Conservation (phyloP, 1,140 invertebrate genomes). For the Steinernema feltiae region DNA sequence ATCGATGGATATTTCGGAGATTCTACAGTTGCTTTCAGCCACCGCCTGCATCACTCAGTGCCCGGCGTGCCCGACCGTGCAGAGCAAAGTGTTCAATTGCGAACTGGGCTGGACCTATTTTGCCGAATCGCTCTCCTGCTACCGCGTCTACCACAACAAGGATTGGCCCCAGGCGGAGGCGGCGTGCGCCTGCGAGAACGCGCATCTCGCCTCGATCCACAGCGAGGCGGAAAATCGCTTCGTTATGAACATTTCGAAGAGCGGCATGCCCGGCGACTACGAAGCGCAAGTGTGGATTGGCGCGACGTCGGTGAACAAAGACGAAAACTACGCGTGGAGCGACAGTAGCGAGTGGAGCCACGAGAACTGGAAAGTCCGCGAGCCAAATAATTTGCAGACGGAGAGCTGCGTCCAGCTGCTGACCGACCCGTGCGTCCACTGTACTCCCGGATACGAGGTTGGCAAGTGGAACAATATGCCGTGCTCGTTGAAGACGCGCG, state of each 20-base stretch:
- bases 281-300: constrained; percentile 18
- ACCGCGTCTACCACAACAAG: not conserved
- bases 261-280: not conserved
- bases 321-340: constrained; percentile 9
- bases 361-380: no score
- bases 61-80: no score
- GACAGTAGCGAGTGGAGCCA: constrained; percentile 8
- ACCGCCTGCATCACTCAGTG: no score
- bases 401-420: no score
- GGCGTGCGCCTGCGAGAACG: not conserved
- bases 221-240: constrained; percentile 15
- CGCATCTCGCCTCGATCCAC: constrained; percentile 16
- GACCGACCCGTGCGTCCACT: no score
- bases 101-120: constrained; percentile 31
- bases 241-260: not conserved
- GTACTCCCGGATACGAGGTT: no score
- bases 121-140: constrained; percentile 19
- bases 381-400: no score
- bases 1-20: no score
- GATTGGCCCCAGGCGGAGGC: constrained; percentile 16
- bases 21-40: no score
- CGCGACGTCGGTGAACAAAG: not conserved
- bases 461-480: no score
- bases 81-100: no score
- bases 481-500: no score